phyloP scores from a whole-genome alignment of 2,888 invertebrate genomes.

The Agrochola circellaris region DNA sequence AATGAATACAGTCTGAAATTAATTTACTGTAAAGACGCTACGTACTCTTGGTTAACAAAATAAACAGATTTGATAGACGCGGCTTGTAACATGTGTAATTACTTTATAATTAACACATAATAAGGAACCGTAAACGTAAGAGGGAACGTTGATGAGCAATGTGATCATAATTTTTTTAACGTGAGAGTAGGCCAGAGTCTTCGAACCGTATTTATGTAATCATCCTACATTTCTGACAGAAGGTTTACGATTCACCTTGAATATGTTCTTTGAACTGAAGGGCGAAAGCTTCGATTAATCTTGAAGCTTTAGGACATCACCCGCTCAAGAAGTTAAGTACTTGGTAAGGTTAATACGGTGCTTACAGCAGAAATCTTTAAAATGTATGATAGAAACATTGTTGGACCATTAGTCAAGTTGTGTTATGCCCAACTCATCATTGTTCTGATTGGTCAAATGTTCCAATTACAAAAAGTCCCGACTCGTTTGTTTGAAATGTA shows the following conservation, averaged over 20 bases:
- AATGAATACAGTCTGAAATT: slow-evolving; percentile 14
- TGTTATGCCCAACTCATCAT: not conserved
- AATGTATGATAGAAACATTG: not conserved
- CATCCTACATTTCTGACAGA: slow-evolving; percentile 11
- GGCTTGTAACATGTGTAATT: slow-evolving; percentile 54
- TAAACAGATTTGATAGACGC: slow-evolving; percentile 53
- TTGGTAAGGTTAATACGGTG: too few relatives aligned
- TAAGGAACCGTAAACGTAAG: slow-evolving; percentile 46
- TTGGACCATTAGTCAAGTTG: not conserved
- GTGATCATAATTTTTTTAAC: slow-evolving; percentile 61
- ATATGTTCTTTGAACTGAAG: slow-evolving; percentile 10
- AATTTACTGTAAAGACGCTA: slow-evolving; percentile 24
- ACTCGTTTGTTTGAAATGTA: too few relatives aligned
- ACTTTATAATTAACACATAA: slow-evolving; percentile 65
- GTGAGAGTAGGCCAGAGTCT: slow-evolving; percentile 28
- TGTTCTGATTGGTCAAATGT: not conserved
- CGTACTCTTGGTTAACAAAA: slow-evolving; percentile 27
- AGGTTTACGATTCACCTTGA: not conserved
- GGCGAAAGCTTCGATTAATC: not conserved
- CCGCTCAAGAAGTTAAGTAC: not conserved
- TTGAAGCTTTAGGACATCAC: not conserved
- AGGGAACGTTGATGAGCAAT: slow-evolving; percentile 50
- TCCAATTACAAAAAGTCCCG: not conserved
- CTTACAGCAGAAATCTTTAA: not conserved
- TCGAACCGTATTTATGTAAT: slow-evolving; percentile 1